Base-by-base conservation (phyloP, 2,797 vertebrate species). In the Myiotriccus ornatus region DNA sequence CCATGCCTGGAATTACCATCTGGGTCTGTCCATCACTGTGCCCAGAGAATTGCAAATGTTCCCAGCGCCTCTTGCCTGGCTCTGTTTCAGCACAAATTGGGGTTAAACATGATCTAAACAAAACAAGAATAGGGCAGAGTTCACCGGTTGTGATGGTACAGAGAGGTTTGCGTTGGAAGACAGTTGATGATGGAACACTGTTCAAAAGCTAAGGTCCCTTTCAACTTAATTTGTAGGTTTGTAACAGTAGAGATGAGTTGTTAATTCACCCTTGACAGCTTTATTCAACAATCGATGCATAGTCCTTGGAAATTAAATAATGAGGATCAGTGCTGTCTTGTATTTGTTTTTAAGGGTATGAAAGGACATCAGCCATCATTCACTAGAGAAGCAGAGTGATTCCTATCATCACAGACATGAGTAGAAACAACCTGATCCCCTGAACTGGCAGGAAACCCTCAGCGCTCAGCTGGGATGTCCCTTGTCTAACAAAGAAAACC, bases 241-340 rank as follows among this genome's bases (percentile, higher is more conserved):
- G 76, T 68, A 84, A 27, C 17, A 32, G n/a, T 24, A 71, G 59
- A 85, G 32, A 63, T 50, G 76, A 76, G 70, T 84, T 59, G 84
- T 53, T 96, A 90, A 83, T 95, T 94, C 89, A 78, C 44, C n/a
- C 53, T 74, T 90, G 89, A 77, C 76, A 86, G 47, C 63, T 95
- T 90, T 81, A 86, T 93, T 93, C 71, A 67, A 53, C 52, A 79
- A 92, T 79, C 46, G 1, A 86, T 77, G 50, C 67, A 64, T 32
- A 82, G 68, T 53, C 93, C 77, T 85, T 68, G 68, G 79, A 94
- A 96, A 96, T 96, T 56, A 92, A 95, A 78, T 92, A 75, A 91
- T 57, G 57, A 76, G 53, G 34, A 84, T 25, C 52, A 60, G 39
- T 37, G 49, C 64, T 79, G 63, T 62, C 63, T 94, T 20, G 1